Percentiles rank a stretch among this genome's conserved stretches.
phyloP scores from a whole-genome alignment of 2,888 invertebrate species.

The Tiliacea aurago region DNA sequence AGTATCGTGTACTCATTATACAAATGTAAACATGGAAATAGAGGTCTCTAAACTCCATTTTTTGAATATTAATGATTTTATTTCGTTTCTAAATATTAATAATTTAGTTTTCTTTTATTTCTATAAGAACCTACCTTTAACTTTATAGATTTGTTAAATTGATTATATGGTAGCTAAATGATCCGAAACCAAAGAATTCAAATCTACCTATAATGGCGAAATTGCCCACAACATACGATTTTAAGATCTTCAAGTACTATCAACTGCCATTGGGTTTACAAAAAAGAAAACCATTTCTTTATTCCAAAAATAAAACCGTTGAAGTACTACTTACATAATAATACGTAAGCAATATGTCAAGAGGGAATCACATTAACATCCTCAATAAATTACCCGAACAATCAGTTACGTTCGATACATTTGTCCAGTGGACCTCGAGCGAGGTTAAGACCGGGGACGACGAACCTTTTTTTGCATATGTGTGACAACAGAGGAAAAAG shows the following conservation, averaged over 20 bases:
- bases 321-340: conserved; percentile 29
- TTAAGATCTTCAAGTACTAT: neutral
- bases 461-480: conserved; percentile 22
- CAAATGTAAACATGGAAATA: neutral
- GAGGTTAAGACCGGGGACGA: conserved; percentile 19
- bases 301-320: conserved; percentile 24
- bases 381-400: conserved; percentile 49
- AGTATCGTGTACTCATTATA: too few relatives aligned
- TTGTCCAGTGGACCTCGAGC: conserved; percentile 39
- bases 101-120: neutral
- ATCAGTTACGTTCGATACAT: conserved; percentile 55
- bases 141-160: neutral
- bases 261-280: neutral
- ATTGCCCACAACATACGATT: neutral
- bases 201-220: neutral
- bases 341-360: conserved; percentile 44
- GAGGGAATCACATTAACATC: conserved; percentile 50
- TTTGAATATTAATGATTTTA: neutral
- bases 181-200: neutral
- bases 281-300: neutral
- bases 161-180: neutral
- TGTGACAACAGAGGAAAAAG: neutral
- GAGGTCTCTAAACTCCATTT: neutral
- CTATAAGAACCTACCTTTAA: neutral
- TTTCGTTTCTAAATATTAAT: neutral